Percentiles rank a stretch among this genome's conserved stretches.
These are phyloP conservation scores for Lacerta agilis DNA, from an alignment of 2,797 vertebrate genomes.

Conservation along the genomic window DNA sequence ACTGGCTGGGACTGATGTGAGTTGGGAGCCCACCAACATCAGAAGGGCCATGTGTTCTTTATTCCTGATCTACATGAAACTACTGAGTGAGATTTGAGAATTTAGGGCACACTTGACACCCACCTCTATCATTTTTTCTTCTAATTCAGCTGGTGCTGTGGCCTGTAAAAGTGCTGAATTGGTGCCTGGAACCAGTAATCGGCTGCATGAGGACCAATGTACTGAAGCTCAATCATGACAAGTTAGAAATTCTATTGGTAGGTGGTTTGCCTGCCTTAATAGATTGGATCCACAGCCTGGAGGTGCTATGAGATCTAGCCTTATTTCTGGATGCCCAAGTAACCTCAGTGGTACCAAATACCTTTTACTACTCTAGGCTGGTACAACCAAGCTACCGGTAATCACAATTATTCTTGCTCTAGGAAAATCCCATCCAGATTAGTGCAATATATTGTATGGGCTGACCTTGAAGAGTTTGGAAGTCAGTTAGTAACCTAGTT, in stretches of 20 bases:
- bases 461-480: neutral
- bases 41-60: too few relatives aligned
- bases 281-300: neutral
- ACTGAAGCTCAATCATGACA: neutral
- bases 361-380: neutral
- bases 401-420: neutral
- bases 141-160: neutral
- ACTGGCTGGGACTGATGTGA: too few relatives aligned
- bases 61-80: neutral
- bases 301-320: neutral
- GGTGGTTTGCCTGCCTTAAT: neutral
- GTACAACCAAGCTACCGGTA: neutral
- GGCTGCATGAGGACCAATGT: neutral
- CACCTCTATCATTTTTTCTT: neutral
- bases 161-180: neutral
- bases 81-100: neutral
- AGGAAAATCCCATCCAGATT: neutral
- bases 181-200: neutral
- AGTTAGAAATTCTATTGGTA: neutral
- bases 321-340: neutral
- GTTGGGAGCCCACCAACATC: too few relatives aligned
- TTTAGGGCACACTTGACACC: neutral
- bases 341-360: neutral
- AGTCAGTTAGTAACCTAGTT: neutral
- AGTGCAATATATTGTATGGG: neutral